These are phyloP conservation scores for Alligator mississippiensis DNA, from an alignment of 2,113 vertebrate species.

Conservation along the genomic window DNA sequence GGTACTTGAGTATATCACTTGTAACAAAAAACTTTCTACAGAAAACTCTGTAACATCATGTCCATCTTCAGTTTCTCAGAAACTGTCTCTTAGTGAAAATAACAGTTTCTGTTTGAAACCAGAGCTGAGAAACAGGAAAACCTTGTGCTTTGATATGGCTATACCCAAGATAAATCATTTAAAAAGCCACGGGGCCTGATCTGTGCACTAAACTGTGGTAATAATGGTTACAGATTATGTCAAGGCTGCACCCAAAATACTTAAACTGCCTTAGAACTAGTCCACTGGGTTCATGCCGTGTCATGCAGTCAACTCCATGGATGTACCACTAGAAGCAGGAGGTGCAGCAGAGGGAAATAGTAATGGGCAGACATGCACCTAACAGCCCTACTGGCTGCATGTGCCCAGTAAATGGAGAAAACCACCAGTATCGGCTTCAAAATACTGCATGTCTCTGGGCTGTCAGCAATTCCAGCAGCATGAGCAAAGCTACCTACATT, in stretches of 20 bases:
- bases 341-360: background rate
- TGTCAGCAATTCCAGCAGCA: background rate
- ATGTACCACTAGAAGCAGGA: accelerated
- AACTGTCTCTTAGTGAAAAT: background rate
- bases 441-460: accelerated
- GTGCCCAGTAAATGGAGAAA: background rate
- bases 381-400: accelerated
- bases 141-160: background rate
- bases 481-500: accelerated
- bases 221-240: background rate
- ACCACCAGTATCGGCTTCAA: accelerated
- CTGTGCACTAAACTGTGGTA: background rate
- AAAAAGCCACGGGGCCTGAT: background rate
- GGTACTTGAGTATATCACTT: background rate
- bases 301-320: accelerated
- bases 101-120: background rate
- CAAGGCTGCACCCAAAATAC: constrained; percentile 1
- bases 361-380: accelerated
- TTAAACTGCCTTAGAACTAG: background rate
- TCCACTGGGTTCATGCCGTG: background rate
- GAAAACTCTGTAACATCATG: accelerated
- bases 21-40: background rate
- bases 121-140: background rate
- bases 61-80: background rate
- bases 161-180: background rate